These are phyloP conservation scores for Diarsia rubi DNA, from an alignment of 2,888 invertebrate species.

Conservation along the genomic window DNA sequence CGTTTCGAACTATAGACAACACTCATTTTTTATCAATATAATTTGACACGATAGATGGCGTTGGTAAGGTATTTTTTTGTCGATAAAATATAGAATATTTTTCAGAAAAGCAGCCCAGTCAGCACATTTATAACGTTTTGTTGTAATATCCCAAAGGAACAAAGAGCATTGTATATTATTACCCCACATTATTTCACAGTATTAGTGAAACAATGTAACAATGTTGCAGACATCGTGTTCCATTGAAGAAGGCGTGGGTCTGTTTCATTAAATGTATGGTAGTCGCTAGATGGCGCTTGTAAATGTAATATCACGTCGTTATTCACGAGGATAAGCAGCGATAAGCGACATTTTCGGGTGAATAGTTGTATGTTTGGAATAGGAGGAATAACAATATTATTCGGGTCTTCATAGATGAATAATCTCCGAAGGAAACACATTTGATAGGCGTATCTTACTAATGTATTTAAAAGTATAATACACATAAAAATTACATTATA, in stretches of 20 bases:
- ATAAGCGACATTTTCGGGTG: background rate
- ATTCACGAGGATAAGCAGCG: background rate
- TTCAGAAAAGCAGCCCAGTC: background rate
- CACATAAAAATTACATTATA: conserved; percentile 52
- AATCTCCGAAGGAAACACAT: conserved; percentile 28
- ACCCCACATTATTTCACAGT: no score
- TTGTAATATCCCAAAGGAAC: background rate
- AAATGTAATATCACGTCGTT: background rate
- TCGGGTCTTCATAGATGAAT: conserved; percentile 8
- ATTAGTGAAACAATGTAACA: no score
- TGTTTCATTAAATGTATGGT: background rate
- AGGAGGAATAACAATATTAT: background rate
- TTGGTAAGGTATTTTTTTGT: background rate
- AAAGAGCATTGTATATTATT: background rate
- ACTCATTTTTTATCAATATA: no score
- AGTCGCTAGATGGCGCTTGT: conserved; percentile 28
- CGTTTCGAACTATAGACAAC: background rate
- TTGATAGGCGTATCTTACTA: conserved; percentile 45
- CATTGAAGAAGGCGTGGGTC: background rate
- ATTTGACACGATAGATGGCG: conserved; percentile 32
- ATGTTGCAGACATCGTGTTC: conserved; percentile 7
- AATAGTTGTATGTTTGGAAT: background rate
- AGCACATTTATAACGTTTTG: background rate
- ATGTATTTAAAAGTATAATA: conserved; percentile 64
- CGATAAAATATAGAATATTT: background rate